phyloP scores from a whole-genome alignment of 2,113 vertebrate genomes.

The Tetrax tetrax region DNA sequence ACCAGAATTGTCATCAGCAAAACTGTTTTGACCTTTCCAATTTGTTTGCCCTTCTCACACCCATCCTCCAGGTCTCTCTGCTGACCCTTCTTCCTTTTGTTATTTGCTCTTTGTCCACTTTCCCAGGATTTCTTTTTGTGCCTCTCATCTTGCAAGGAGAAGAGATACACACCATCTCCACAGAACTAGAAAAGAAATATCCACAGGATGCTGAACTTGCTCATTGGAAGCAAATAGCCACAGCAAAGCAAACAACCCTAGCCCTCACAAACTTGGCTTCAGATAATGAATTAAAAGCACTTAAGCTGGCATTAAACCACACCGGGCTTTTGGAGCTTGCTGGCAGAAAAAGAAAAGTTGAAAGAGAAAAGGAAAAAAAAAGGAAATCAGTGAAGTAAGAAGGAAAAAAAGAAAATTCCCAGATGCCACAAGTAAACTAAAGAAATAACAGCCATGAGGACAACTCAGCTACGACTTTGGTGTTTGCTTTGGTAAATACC shows the following conservation, averaged over 20 bases:
- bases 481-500: neutral
- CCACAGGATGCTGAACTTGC: constrained; percentile 8
- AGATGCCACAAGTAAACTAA: neutral
- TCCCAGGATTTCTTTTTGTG: neutral
- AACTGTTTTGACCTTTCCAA: no score
- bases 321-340: constrained; percentile 62
- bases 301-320: constrained; percentile 73
- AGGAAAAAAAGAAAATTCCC: neutral
- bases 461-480: neutral
- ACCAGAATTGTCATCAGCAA: neutral
- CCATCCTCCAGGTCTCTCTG: neutral
- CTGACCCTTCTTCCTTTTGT: neutral
- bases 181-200: constrained; percentile 45
- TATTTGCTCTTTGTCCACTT: neutral
- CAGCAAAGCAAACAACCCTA: constrained; percentile 43
- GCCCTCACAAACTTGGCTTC: constrained; percentile 46
- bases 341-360: constrained; percentile 22
- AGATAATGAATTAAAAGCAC: constrained; percentile 72
- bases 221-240: constrained; percentile 53
- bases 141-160: neutral
- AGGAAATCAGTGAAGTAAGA: neutral
- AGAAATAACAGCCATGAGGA: neutral
- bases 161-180: constrained; percentile 44
- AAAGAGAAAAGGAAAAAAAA: neutral
- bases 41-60: accelerated